These are phyloP conservation scores for Syritta pipiens DNA, from an alignment of 2,888 invertebrate species.

Conservation along the genomic window DNA sequence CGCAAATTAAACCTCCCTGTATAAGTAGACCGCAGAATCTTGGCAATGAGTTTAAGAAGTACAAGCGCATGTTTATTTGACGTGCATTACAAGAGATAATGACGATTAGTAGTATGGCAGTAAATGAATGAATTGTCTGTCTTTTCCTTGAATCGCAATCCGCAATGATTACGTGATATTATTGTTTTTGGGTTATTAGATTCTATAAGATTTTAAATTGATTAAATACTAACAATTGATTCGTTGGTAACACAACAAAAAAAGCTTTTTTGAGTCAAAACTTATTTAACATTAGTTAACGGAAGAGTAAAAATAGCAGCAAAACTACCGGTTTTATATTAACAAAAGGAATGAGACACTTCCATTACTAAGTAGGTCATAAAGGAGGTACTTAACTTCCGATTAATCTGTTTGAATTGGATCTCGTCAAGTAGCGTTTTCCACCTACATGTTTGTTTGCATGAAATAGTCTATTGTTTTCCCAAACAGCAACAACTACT, in stretches of 20 bases:
- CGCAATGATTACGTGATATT: constrained; percentile 23
- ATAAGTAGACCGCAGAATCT: constrained; percentile 4
- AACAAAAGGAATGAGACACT: too few relatives aligned
- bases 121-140: constrained; percentile 41
- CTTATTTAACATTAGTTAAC: too few relatives aligned
- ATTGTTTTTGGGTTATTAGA: constrained; percentile 19
- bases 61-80: constrained; percentile 26
- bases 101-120: neutral
- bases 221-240: constrained; percentile 14
- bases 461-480: too few relatives aligned
- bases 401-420: constrained; percentile 17
- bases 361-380: too few relatives aligned
- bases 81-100: constrained; percentile 8
- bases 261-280: too few relatives aligned
- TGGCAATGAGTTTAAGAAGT: constrained; percentile 2
- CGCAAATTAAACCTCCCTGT: neutral
- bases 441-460: too few relatives aligned
- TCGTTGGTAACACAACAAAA: too few relatives aligned
- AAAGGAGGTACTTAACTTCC: constrained; percentile 4
- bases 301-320: constrained; percentile 7
- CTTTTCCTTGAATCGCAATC: constrained; percentile 25
- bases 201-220: neutral
- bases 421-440: neutral
- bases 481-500: too few relatives aligned
- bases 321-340: too few relatives aligned